Evolutionary conservation across 2,888 invertebrate genomes (phyloP).

Genomic region (Drosophila quinaria): DNA sequence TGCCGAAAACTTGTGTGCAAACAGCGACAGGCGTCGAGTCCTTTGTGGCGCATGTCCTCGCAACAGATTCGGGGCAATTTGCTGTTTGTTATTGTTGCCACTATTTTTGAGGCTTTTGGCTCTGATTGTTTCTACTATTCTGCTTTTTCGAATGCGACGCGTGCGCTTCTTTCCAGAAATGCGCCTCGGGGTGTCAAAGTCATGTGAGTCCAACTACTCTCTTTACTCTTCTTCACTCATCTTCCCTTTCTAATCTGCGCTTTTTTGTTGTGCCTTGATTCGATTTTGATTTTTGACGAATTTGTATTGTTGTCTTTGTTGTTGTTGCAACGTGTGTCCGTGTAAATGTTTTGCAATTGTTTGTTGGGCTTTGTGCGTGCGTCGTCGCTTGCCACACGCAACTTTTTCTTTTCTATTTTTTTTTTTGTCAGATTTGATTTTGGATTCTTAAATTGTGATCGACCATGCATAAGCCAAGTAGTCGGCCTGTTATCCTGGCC

Average conservation of each 20-base stretch:
- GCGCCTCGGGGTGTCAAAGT: slow-evolving; percentile 84
- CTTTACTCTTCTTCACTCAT: slow-evolving; percentile 5
- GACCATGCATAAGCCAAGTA: slow-evolving; percentile 32
- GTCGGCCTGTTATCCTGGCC: slow-evolving; percentile 41
- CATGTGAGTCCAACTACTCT: slow-evolving; percentile 46
- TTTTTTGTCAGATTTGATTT: slow-evolving; percentile 32
- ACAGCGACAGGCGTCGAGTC: slow-evolving; percentile 57
- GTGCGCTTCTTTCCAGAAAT: slow-evolving; percentile 66
- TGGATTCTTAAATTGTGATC: slow-evolving; percentile 35
- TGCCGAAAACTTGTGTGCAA: slow-evolving; percentile 73
- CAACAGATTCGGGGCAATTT: slow-evolving; percentile 77
- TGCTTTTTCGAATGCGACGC: slow-evolving; percentile 57
- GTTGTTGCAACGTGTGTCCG: slow-evolving; percentile 57
- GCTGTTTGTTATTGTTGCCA: slow-evolving; percentile 73
- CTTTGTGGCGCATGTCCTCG: slow-evolving; percentile 44
- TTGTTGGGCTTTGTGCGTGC: slow-evolving; percentile 74
- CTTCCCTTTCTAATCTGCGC: slow-evolving; percentile 12
- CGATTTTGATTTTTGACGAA: slow-evolving; percentile 82
- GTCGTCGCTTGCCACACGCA: slow-evolving; percentile 58
- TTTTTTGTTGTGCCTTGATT: slow-evolving; percentile 61
- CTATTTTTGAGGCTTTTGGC: slow-evolving; percentile 65
- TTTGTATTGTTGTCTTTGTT: slow-evolving; percentile 48
- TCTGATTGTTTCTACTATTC: slow-evolving; percentile 74
- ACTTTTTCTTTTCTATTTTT: slow-evolving; percentile 23
- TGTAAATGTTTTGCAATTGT: slow-evolving; percentile 79